Conservation (phyloP, 2,888 invertebrate genomes). For the Tethea ocularis region DNA sequence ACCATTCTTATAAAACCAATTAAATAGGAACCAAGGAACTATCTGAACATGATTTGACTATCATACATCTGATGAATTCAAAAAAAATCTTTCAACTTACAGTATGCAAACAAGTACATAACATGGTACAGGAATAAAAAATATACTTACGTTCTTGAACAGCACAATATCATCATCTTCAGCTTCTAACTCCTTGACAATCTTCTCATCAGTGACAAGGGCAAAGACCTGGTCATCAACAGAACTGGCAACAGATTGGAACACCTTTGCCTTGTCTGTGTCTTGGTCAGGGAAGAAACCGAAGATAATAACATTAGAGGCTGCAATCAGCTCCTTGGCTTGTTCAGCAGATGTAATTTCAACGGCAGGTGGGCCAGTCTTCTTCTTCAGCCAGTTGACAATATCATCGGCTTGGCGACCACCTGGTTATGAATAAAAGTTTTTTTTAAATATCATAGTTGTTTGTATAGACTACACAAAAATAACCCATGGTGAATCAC, state of each 20-base stretch:
- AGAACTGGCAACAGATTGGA: constrained; percentile 90
- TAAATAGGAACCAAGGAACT: too few species aligned
- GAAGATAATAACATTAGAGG: constrained; percentile 91
- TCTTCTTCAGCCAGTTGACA: constrained; percentile 96
- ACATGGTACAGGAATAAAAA: not conserved
- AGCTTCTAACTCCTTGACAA: constrained; percentile 91
- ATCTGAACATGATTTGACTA: constrained; percentile 1
- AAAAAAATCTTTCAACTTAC: too few species aligned
- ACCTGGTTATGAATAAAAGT: constrained; percentile 77
- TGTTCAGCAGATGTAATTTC: constrained; percentile 90
- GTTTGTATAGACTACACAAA: too few species aligned
- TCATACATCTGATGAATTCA: not conserved
- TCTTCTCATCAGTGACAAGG: constrained; percentile 90
- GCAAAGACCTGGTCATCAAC: constrained; percentile 96
- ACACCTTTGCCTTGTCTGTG: constrained; percentile 92
- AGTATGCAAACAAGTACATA: too few species aligned
- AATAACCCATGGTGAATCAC: not conserved
- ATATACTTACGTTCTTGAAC: constrained; percentile 92
- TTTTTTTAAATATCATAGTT: not conserved
- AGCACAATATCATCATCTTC: constrained; percentile 91
- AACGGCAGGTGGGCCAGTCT: constrained; percentile 97
- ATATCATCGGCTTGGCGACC: constrained; percentile 97
- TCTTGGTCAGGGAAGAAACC: constrained; percentile 95
- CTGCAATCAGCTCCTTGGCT: constrained; percentile 92
- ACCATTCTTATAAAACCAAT: not conserved